Conservation (phyloP, 1,140 invertebrate genomes). For the Coptotermes formosanus region DNA sequence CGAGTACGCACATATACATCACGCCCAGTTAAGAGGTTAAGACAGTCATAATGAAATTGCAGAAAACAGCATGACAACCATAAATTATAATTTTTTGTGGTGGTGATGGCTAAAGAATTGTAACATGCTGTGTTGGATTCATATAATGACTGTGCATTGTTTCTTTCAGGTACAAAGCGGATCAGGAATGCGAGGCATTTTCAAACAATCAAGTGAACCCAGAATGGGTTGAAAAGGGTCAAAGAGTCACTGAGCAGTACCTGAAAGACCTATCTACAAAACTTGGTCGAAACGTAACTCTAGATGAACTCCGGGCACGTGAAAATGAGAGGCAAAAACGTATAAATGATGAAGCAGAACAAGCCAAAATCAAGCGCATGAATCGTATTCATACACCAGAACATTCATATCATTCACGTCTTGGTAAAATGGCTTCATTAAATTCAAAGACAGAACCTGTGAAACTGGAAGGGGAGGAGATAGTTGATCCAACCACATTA, state of each 20-base stretch:
- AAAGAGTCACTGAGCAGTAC: conserved; percentile 30
- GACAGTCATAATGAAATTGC: not conserved
- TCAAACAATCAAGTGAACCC: not conserved
- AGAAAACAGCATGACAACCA: not conserved
- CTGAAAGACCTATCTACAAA: conserved; percentile 31
- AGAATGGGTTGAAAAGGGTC: conserved; percentile 32
- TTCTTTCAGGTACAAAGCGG: conserved; percentile 23
- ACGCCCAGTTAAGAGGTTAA: not conserved
- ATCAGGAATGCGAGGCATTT: conserved; percentile 17
- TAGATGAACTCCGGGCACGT: conserved; percentile 27
- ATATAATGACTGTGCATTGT: not conserved
- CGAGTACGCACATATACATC: no score
- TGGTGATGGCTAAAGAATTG: not conserved
- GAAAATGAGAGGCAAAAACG: conserved; percentile 31
- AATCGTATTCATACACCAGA: not conserved
- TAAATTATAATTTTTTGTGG: not conserved
- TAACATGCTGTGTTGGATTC: no score
- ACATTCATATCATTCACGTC: not conserved
- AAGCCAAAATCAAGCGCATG: conserved; percentile 21
- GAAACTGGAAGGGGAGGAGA: not conserved
- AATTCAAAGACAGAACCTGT: not conserved
- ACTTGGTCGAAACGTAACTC: conserved; percentile 31
- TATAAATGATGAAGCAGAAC: conserved; percentile 20
- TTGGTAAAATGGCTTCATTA: not conserved
- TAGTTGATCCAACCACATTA: conserved; percentile 2